Conservation (phyloP, 2,888 invertebrate genomes). For the Cabera pusaria region DNA sequence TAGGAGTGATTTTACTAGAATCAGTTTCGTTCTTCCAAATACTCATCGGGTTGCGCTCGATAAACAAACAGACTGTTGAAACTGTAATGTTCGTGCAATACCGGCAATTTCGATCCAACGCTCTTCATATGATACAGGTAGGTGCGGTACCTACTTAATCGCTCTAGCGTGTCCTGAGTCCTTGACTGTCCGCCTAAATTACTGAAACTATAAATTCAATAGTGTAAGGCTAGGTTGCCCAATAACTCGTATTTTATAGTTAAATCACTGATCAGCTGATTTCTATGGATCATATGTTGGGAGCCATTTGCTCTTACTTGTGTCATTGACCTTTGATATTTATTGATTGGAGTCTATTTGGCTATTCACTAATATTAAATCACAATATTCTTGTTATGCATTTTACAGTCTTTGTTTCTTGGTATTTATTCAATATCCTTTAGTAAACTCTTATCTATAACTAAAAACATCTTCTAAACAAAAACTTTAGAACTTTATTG, state of each 20-base stretch:
- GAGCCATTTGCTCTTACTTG: constrained; percentile 3
- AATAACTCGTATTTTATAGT: too few relatives aligned
- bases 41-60: constrained; percentile 31
- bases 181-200: too few relatives aligned
- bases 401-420: too few relatives aligned
- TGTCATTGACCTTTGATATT: constrained; percentile 10
- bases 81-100: constrained; percentile 21
- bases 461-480: too few relatives aligned
- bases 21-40: neutral
- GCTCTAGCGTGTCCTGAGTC: constrained; percentile 3
- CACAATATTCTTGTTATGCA: too few relatives aligned
- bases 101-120: constrained; percentile 28
- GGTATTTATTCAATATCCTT: too few relatives aligned
- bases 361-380: too few relatives aligned
- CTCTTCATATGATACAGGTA: constrained; percentile 27
- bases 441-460: too few relatives aligned
- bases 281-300: neutral
- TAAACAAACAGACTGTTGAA: constrained; percentile 39
- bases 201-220: too few relatives aligned
- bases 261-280: constrained; percentile 4
- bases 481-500: too few relatives aligned
- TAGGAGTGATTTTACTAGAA: neutral
- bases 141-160: constrained; percentile 15
- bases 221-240: too few relatives aligned
- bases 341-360: neutral